These are phyloP conservation scores for Vulpes vulpes DNA, from an alignment of 2,113 vertebrate species.

Conservation along the genomic window DNA sequence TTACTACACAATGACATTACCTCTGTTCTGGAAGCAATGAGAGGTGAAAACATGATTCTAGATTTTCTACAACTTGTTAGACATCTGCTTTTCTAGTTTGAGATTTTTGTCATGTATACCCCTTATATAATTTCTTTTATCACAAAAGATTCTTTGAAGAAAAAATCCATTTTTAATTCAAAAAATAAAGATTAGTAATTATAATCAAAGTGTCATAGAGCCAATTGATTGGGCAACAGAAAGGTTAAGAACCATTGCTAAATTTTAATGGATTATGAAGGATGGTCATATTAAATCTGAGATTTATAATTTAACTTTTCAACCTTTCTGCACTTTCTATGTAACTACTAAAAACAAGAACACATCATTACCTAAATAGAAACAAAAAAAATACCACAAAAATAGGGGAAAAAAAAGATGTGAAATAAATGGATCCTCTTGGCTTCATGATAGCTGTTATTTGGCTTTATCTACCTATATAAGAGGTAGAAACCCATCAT, in stretches of 20 bases:
- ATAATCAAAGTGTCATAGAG: neutral
- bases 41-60: neutral
- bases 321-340: neutral
- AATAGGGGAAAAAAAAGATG: neutral
- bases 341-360: slow-evolving; percentile 48
- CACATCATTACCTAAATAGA: neutral
- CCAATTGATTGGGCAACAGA: neutral
- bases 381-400: neutral
- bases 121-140: neutral
- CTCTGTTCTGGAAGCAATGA: neutral
- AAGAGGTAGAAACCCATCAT: neutral
- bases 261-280: slow-evolving; percentile 36
- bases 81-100: neutral
- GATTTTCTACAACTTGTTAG: neutral
- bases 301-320: slow-evolving; percentile 30
- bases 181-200: neutral
- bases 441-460: neutral
- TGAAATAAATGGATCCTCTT: neutral
- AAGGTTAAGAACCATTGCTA: neutral
- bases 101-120: neutral
- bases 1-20: slow-evolving; percentile 37
- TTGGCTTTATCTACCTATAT: neutral
- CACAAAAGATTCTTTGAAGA: slow-evolving; percentile 36
- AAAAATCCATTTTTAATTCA: slow-evolving; percentile 41
- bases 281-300: neutral